Evolutionary conservation across 2,113 vertebrate species (phyloP).

Genomic region (Rallus limicola): DNA sequence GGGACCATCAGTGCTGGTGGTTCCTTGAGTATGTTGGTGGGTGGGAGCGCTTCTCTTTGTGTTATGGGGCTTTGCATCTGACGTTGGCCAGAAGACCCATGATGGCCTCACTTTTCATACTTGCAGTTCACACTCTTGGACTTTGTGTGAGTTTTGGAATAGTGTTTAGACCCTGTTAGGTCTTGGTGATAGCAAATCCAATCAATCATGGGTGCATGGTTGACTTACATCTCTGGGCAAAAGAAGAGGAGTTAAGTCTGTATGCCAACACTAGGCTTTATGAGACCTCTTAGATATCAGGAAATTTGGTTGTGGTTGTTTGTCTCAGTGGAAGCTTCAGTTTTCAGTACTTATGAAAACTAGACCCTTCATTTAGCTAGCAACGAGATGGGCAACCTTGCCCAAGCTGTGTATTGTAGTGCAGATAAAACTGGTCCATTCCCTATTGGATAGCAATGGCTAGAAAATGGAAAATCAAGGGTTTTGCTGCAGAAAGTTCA

Average conservation of each 20-base stretch:
- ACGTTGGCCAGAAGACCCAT: neutral
- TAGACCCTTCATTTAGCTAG: neutral
- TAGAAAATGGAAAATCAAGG: neutral
- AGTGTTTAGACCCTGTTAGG: neutral
- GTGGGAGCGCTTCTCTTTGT: neutral
- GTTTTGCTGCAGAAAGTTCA: neutral
- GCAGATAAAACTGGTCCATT: neutral
- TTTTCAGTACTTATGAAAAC: neutral
- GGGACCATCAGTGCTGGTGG: rapidly evolving
- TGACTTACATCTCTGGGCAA: neutral
- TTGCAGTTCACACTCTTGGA: neutral
- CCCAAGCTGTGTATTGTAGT: neutral
- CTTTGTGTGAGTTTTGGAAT: neutral
- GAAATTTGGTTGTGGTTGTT: neutral
- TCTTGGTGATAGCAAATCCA: neutral
- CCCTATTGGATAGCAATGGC: neutral
- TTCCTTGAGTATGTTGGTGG: neutral
- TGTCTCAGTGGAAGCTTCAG: neutral
- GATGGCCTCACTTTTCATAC: neutral
- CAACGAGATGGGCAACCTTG: neutral
- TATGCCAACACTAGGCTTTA: neutral
- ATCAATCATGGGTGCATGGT: neutral
- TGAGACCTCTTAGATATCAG: neutral
- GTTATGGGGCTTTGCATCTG: neutral
- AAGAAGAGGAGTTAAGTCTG: neutral